A percentile compares a stretch with the other conserved stretches of the same genome.
phyloP scores from a whole-genome alignment of 2,888 invertebrate genomes.

The Hylaea fasciaria region DNA sequence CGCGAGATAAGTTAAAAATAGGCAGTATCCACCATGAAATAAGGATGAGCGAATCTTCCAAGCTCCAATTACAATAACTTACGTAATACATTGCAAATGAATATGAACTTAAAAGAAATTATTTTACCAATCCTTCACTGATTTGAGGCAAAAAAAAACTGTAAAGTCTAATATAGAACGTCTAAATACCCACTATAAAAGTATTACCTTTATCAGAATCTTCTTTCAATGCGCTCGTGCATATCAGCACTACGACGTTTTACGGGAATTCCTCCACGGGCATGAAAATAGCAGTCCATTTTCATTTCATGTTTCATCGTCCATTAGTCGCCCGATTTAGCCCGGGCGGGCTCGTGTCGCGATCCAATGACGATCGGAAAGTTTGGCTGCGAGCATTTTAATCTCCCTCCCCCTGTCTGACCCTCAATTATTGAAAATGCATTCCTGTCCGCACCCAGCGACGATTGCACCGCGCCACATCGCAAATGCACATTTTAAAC shows the following conservation, averaged over 20 bases:
- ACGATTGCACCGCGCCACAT: conserved; percentile 69
- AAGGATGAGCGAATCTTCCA: not conserved
- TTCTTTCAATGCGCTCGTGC: no score
- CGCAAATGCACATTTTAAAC: conserved; percentile 85
- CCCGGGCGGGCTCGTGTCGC: conserved; percentile 43
- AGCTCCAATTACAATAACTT: no score
- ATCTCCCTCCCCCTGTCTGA: conserved; percentile 81
- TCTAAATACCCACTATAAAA: no score
- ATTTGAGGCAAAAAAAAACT: no score
- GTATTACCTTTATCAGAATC: no score
- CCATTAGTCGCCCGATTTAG: conserved; percentile 52
- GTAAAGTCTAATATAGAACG: no score
- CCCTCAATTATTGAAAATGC: conserved; percentile 85
- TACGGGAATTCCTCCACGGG: not conserved
- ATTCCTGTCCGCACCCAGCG: conserved; percentile 79
- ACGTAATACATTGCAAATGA: no score
- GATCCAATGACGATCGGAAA: conserved; percentile 68
- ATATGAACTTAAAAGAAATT: no score
- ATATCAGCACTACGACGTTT: not conserved
- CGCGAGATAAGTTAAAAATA: conserved; percentile 1
- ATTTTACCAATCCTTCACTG: not conserved
- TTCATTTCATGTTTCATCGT: conserved; percentile 34
- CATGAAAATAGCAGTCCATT: conserved; percentile 18
- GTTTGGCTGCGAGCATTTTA: conserved; percentile 77
- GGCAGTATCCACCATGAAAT: not conserved